phyloP scores from a whole-genome alignment of 2,888 invertebrate species.

The Drosophila nr. fundita region DNA sequence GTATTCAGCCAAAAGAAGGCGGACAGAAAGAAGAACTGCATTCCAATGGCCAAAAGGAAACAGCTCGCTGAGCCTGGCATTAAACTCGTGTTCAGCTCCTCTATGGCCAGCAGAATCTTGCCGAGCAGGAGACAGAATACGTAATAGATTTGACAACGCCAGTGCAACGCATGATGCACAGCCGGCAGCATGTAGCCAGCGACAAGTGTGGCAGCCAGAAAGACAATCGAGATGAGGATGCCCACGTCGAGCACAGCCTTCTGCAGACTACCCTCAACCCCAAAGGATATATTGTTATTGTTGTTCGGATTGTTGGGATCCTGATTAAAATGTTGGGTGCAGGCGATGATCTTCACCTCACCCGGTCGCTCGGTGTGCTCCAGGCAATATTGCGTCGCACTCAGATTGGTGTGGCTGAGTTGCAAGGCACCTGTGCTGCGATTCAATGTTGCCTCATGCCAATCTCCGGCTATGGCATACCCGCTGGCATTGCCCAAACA shows the following conservation, averaged over 20 bases:
- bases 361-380: constrained; percentile 67
- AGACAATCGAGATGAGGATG: constrained; percentile 92
- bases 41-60: constrained; percentile 88
- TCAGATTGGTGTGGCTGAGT: constrained; percentile 66
- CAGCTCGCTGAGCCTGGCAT: constrained; percentile 88
- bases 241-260: constrained; percentile 91
- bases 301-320: constrained; percentile 14
- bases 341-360: constrained; percentile 87
- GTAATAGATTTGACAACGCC: constrained; percentile 95
- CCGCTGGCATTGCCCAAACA: constrained; percentile 54
- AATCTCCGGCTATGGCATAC: constrained; percentile 81
- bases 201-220: constrained; percentile 92
- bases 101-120: constrained; percentile 91
- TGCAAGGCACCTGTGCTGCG: constrained; percentile 55
- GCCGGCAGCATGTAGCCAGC: constrained; percentile 92
- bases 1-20: constrained; percentile 97
- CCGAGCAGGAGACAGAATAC: constrained; percentile 93
- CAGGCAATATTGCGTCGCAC: constrained; percentile 72
- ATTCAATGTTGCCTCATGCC: constrained; percentile 63
- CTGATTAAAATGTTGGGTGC: constrained; percentile 86
- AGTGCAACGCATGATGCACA: constrained; percentile 94
- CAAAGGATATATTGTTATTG: constrained; percentile 7
- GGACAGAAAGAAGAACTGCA: constrained; percentile 95
- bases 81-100: constrained; percentile 88
- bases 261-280: constrained; percentile 83